phyloP scores from a whole-genome alignment of 2,888 invertebrate species.

The Drosophila niveifrons region DNA sequence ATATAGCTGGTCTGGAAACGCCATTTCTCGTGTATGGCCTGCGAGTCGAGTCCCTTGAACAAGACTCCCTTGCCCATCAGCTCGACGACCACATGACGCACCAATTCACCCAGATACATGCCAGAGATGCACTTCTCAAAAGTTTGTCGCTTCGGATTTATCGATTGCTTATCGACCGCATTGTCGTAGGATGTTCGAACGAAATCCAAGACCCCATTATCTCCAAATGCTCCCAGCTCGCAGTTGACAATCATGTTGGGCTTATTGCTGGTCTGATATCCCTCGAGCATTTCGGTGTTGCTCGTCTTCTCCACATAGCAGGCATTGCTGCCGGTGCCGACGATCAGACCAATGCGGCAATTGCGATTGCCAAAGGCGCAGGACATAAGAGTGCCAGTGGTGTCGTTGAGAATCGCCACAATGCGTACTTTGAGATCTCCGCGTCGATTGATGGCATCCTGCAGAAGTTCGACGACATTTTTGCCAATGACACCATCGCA shows the following conservation, averaged over 20 bases:
- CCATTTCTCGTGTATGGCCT: slow-evolving; percentile 43
- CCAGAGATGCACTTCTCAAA: slow-evolving; percentile 94
- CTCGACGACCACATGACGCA: slow-evolving; percentile 92
- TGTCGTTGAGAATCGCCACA: slow-evolving; percentile 96
- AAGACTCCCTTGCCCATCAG: slow-evolving; percentile 89
- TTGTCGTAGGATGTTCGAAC: slow-evolving; percentile 91
- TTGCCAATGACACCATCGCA: slow-evolving; percentile 94
- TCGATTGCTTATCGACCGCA: slow-evolving; percentile 91
- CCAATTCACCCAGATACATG: slow-evolving; percentile 98
- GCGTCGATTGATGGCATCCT: slow-evolving; percentile 93
- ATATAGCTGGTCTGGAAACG: slow-evolving; percentile 97
- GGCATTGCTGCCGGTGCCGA: slow-evolving; percentile 96
- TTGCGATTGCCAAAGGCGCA: slow-evolving; percentile 92
- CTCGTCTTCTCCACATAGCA: slow-evolving; percentile 93
- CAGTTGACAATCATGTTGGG: slow-evolving; percentile 92
- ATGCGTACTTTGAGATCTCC: slow-evolving; percentile 92
- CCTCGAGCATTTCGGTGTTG: slow-evolving; percentile 92
- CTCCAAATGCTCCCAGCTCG: slow-evolving; percentile 99
- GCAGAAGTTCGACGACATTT: slow-evolving; percentile 94
- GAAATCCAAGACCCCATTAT: slow-evolving; percentile 93
- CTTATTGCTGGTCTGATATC: slow-evolving; percentile 69
- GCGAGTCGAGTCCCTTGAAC: slow-evolving; percentile 51
- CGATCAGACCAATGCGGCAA: slow-evolving; percentile 89
- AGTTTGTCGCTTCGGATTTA: slow-evolving; percentile 93
- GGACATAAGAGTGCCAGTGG: slow-evolving; percentile 96